Evolutionary conservation across 2,797 vertebrate genomes (phyloP).

Genomic region (Delichon dasypus): DNA sequence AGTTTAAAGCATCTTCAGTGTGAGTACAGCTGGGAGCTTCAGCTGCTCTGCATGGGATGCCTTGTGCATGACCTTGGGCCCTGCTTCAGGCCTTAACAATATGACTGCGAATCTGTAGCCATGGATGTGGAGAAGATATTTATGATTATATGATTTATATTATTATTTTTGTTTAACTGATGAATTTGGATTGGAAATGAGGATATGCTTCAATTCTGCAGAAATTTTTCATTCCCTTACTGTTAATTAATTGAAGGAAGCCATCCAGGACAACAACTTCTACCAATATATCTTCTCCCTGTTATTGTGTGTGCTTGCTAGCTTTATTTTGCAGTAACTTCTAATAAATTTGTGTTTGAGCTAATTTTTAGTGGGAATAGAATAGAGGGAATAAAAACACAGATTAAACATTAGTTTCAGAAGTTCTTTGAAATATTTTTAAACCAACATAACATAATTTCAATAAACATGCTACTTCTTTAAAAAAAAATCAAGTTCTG

Average conservation of each 20-base stretch:
- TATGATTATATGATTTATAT: background rate
- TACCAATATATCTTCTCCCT: background rate
- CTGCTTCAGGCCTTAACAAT: background rate
- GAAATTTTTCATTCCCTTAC: background rate
- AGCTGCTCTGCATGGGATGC: background rate
- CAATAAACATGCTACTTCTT: background rate
- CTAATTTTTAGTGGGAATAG: background rate
- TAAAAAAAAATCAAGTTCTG: background rate
- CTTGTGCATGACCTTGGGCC: background rate
- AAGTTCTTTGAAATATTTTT: background rate
- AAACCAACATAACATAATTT: background rate
- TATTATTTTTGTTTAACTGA: background rate
- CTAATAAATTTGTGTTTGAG: background rate
- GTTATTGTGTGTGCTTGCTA: background rate
- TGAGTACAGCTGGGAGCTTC: constrained; percentile 37
- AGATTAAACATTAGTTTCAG: background rate
- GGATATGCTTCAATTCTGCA: background rate
- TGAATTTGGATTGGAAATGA: background rate
- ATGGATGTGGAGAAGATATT: background rate
- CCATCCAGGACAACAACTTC: background rate
- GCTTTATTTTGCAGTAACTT: background rate
- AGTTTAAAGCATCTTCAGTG: constrained; percentile 33
- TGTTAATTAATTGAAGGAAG: background rate
- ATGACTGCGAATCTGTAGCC: background rate
- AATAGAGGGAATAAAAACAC: background rate